phyloP scores from a whole-genome alignment of 2,797 vertebrate genomes.

The Enteromius anoplus region DNA sequence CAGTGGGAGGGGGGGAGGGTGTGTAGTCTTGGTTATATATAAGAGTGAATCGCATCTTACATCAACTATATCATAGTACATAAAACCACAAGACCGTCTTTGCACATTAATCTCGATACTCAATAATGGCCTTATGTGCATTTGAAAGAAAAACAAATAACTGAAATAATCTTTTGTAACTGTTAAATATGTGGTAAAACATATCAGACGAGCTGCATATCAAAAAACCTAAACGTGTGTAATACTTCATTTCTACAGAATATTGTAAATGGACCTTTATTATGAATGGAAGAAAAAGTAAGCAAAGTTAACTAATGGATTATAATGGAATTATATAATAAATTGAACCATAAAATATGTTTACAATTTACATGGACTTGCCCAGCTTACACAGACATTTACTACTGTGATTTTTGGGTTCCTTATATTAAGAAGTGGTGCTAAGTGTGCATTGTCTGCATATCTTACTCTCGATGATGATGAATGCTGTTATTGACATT shows the following conservation, averaged over 20 bases:
- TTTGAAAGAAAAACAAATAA: slow-evolving; percentile 40
- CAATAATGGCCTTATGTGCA: slow-evolving; percentile 49
- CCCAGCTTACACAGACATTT: slow-evolving; percentile 52
- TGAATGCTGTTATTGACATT: slow-evolving; percentile 63
- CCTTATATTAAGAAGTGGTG: slow-evolving; percentile 61
- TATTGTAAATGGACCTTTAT: slow-evolving; percentile 55
- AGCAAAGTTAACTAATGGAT: slow-evolving; percentile 59
- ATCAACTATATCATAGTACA: slow-evolving; percentile 59
- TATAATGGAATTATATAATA: slow-evolving; percentile 59
- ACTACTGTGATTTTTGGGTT: slow-evolving; percentile 56
- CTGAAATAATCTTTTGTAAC: slow-evolving; percentile 39
- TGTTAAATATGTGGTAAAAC: slow-evolving; percentile 56
- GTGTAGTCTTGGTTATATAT: slow-evolving; percentile 53
- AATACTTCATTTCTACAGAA: slow-evolving; percentile 58
- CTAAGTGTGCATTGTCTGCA: slow-evolving; percentile 61
- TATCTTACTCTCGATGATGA: slow-evolving; percentile 59
- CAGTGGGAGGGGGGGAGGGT: background rate
- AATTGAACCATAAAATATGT: slow-evolving; percentile 69
- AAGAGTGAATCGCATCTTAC: slow-evolving; percentile 52
- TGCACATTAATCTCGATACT: slow-evolving; percentile 53
- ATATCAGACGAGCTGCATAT: slow-evolving; percentile 53
- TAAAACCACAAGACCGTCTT: slow-evolving; percentile 57
- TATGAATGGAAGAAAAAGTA: slow-evolving; percentile 52
- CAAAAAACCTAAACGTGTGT: slow-evolving; percentile 57
- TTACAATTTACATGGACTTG: slow-evolving; percentile 70